A percentile compares a stretch with the other conserved stretches of the same genome.
Conservation (phyloP, 2,113 vertebrate genomes). For the Maccullochella peelii region DNA sequence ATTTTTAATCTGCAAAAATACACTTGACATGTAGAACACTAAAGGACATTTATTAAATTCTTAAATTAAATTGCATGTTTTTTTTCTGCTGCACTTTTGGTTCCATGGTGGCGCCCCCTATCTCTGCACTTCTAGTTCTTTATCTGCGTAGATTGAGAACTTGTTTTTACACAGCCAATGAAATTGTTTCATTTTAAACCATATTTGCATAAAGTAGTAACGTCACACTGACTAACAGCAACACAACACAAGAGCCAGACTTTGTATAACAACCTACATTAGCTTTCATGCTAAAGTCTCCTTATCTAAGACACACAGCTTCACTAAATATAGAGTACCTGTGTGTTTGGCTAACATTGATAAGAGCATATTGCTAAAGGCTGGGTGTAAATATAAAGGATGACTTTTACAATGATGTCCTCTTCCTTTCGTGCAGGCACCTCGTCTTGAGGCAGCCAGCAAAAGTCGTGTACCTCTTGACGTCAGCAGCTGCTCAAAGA, state of each 20-base stretch:
- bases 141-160: background rate
- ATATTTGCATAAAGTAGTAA: background rate
- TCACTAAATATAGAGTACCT: background rate
- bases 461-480: constrained; percentile 33
- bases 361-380: background rate
- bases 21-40: background rate
- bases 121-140: background rate
- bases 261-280: background rate
- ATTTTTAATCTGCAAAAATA: background rate
- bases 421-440: constrained; percentile 32
- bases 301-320: background rate
- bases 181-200: background rate
- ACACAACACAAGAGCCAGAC: background rate
- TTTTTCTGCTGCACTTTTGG: background rate
- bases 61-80: constrained; percentile 8
- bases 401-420: background rate
- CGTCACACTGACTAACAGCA: background rate
- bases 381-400: background rate
- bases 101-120: background rate
- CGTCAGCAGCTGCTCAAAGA: constrained; percentile 8
- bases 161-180: background rate
- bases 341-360: too few relatives aligned
- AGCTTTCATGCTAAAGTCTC: background rate
- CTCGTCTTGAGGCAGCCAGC: constrained; percentile 22
- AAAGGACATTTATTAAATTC: background rate